A percentile compares a stretch with the other conserved stretches of the same genome.
Evolutionary conservation across 2,797 vertebrate species (phyloP).

Genomic region (Sebastes dallii): DNA sequence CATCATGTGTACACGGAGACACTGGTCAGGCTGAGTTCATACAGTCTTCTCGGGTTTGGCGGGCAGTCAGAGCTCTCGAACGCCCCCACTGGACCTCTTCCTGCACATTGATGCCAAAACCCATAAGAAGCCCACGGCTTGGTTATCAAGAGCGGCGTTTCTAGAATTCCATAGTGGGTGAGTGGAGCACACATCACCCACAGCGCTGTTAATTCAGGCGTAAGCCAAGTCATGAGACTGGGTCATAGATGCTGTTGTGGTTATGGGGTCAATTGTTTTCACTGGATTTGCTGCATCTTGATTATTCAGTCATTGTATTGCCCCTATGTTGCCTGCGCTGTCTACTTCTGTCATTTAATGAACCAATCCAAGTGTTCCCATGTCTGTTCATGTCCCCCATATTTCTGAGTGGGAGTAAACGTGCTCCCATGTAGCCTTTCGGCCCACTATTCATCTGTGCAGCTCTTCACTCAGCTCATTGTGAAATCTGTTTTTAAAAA

Average conservation of each 20-base stretch:
- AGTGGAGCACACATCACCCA: constrained; percentile 25
- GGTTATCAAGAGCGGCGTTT: constrained; percentile 28
- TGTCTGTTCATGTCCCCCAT: constrained; percentile 1
- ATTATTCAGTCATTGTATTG: background rate
- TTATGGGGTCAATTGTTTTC: constrained; percentile 2
- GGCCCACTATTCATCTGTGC: constrained; percentile 58
- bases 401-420: constrained; percentile 40
- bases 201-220: constrained; percentile 40
- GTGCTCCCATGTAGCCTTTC: constrained; percentile 26
- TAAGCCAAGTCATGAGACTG: constrained; percentile 44
- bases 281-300: background rate
- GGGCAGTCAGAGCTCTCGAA: background rate
- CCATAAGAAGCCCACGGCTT: constrained; percentile 20
- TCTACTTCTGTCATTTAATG: background rate
- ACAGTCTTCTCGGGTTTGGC: background rate
- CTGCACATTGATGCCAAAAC: constrained; percentile 29
- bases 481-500: background rate
- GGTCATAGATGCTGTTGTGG: background rate
- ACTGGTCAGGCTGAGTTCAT: background rate
- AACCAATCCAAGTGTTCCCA: constrained; percentile 7
- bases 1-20: background rate
- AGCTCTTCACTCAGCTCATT: background rate
- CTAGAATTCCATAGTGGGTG: constrained; percentile 46
- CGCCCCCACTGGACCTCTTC: constrained; percentile 3
- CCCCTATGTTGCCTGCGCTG: background rate